Conservation (phyloP, 2,797 vertebrate species). For the Chromobotia macracanthus region DNA sequence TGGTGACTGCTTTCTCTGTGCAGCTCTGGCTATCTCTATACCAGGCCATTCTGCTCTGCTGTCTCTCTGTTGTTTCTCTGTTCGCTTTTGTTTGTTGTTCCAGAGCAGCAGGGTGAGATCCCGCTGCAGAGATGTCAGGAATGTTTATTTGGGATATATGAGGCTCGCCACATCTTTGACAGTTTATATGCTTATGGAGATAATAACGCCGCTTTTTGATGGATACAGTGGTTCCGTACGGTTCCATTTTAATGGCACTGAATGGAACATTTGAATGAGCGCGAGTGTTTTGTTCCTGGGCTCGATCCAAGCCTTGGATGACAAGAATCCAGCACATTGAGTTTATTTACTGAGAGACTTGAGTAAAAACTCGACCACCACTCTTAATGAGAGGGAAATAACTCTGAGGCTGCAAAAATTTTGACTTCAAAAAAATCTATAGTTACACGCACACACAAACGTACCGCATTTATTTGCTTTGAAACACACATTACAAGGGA, state of each 20-base stretch:
- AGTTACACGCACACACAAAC: neutral
- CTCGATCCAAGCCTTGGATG: constrained; percentile 36
- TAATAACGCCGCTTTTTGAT: constrained; percentile 51
- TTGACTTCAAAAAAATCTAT: constrained; percentile 5
- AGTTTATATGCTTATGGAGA: constrained; percentile 60
- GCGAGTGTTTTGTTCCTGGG: constrained; percentile 25
- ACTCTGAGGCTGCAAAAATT: constrained; percentile 38
- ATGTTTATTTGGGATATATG: constrained; percentile 59
- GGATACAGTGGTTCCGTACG: constrained; percentile 45
- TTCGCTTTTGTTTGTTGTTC: constrained; percentile 44
- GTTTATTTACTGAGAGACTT: constrained; percentile 57
- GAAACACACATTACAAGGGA: neutral
- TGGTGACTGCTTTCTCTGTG: constrained; percentile 1
- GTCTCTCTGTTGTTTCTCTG: constrained; percentile 25
- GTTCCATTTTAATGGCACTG: constrained; percentile 49
- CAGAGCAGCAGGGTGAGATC: constrained; percentile 36
- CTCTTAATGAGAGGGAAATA: constrained; percentile 52
- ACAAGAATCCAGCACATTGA: constrained; percentile 44
- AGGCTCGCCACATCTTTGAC: constrained; percentile 62
- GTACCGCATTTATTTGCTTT: neutral
- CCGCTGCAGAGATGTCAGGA: constrained; percentile 56
- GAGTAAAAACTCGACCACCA: constrained; percentile 48
- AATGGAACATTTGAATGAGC: constrained; percentile 51
- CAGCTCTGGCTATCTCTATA: constrained; percentile 3
- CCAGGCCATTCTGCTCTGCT: constrained; percentile 7